Evolutionary conservation across 2,888 invertebrate genomes (phyloP), one percentile per base, ranked within the genome.

Genomic region (Abrostola tripartita): DNA sequence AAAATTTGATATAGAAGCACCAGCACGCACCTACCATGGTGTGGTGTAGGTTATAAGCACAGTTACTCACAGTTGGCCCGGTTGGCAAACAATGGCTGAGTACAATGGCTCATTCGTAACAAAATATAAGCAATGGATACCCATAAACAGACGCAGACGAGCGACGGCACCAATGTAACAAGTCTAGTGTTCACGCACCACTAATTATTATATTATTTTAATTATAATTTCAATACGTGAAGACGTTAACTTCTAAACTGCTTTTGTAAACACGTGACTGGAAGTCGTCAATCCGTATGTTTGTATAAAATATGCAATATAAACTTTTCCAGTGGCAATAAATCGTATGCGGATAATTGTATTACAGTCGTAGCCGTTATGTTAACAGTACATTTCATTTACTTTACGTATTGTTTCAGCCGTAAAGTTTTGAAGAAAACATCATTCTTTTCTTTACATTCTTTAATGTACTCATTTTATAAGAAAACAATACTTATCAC

Each of bases 31-130:
- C 24, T 58, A 61, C 42, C 50, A 61, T 57, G 56, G 58, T 55
- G 38, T 49, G 36, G 37, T 52, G 67, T 67, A 72, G 70, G 77
- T 74, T 77, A 76, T 78, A 75, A 73, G 75, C 72, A 78, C 78
- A 80, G 76, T 81, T 79, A 79, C 73, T 77, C 73, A 75, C 76
- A 66, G 70, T 66, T 66, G 78, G 68, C 75, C 65, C 53, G 74
- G 60, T 75, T 69, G 79, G 75, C 68, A 80, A 87, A 89, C 90
- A 89, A 88, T 88, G 82, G 84, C 51, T 62, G 72, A 76, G 74
- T 79, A 90, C 88, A 89, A 88, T 89, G 86, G 88, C 81, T 73
- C 78, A 74, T 82, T 82, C 81, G 74, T 81, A 80, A 81, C 85
- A 85, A 86, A 88, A 86, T 85, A 86, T 86, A 87, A 86, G 85